A percentile compares a stretch with the other conserved stretches of the same genome.
phyloP scores from a whole-genome alignment of 2,113 vertebrate species.

The Alces alces region DNA sequence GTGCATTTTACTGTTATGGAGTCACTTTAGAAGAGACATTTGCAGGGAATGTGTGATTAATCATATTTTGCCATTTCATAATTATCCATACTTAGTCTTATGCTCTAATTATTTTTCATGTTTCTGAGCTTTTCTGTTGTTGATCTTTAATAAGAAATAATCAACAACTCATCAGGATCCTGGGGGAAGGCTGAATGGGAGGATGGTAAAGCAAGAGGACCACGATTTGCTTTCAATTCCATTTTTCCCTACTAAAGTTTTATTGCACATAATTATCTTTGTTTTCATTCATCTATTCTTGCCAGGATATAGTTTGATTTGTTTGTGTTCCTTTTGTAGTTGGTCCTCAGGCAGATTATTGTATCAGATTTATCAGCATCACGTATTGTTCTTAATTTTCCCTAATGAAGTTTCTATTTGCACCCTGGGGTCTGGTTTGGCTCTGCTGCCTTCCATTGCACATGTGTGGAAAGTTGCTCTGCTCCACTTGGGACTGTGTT shows the following conservation, averaged over 20 bases:
- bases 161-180: slow-evolving; percentile 74
- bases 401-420: neutral
- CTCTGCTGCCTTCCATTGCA: neutral
- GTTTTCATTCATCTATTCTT: neutral
- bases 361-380: neutral
- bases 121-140: slow-evolving; percentile 68
- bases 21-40: slow-evolving; percentile 52
- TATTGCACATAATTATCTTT: neutral
- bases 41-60: slow-evolving; percentile 69
- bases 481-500: neutral
- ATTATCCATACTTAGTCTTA: slow-evolving; percentile 68
- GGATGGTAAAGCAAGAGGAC: neutral
- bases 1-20: slow-evolving; percentile 41
- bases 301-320: neutral
- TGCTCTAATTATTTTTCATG: slow-evolving; percentile 75
- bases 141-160: slow-evolving; percentile 68
- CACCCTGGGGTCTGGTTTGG: neutral
- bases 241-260: neutral
- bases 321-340: slow-evolving; percentile 7
- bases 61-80: slow-evolving; percentile 70
- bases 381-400: slow-evolving; percentile 19
- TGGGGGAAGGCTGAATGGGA: neutral
- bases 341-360: neutral
- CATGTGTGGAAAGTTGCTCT: neutral
- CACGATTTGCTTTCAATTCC: neutral